These are phyloP conservation scores for Liasis olivaceus DNA, from an alignment of 2,797 vertebrate species.

Conservation along the genomic window DNA sequence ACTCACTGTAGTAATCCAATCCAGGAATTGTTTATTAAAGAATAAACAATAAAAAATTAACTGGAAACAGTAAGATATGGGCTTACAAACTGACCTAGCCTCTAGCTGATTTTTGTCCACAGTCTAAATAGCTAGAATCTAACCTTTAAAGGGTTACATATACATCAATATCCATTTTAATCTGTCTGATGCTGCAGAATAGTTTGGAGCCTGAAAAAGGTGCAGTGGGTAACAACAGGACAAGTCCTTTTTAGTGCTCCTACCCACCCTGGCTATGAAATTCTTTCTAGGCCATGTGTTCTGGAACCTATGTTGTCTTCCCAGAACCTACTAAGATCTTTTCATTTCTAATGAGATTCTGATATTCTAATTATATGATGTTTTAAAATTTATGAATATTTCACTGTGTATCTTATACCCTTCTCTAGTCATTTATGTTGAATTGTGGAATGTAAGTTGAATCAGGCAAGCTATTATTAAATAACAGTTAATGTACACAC, in stretches of 20 bases:
- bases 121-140: not conserved
- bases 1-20: too few species aligned
- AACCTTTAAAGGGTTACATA: not conserved
- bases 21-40: too few species aligned
- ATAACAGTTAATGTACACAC: not conserved
- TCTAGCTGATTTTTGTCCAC: too few species aligned
- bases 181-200: not conserved
- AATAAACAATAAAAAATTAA: too few species aligned
- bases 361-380: not conserved
- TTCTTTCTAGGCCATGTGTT: not conserved
- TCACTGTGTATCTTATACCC: not conserved
- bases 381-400: not conserved
- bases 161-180: too few species aligned
- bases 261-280: not conserved
- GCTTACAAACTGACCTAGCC: not conserved
- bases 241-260: not conserved
- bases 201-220: not conserved
- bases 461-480: not conserved
- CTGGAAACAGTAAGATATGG: too few species aligned
- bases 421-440: not conserved
- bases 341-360: not conserved
- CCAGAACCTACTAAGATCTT: not conserved
- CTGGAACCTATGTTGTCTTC: not conserved
- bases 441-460: not conserved
- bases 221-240: not conserved